A percentile compares a stretch with the other conserved stretches of the same genome.
Conservation (phyloP, 2,797 vertebrate genomes). For the Naso thynnoides region DNA sequence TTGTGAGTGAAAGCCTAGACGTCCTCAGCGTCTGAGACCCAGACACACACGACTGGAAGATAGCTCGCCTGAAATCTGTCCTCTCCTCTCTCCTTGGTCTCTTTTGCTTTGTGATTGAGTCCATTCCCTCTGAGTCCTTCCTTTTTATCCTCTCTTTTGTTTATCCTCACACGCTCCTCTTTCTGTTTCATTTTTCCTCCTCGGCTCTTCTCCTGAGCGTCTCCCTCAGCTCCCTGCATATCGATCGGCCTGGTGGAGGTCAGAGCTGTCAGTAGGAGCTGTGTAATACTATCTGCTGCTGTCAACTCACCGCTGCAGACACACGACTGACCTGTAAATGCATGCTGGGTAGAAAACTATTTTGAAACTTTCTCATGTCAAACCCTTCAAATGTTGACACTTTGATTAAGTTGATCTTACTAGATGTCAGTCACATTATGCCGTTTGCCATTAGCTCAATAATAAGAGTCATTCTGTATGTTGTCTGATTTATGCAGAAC, state of each 20-base stretch:
- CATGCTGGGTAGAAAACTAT: conserved; percentile 71
- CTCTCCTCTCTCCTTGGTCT: conserved; percentile 1
- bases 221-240: conserved; percentile 49
- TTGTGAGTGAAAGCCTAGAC: conserved; percentile 73
- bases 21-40: conserved; percentile 64
- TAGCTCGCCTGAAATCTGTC: conserved; percentile 33
- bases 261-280: conserved; percentile 72
- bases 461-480: conserved; percentile 20
- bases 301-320: conserved; percentile 68
- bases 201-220: not conserved
- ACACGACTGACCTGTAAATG: conserved; percentile 71
- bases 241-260: conserved; percentile 76
- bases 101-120: conserved; percentile 22
- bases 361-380: conserved; percentile 58
- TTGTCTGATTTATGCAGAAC: not conserved
- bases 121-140: not conserved
- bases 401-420: conserved; percentile 44
- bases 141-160: conserved; percentile 17
- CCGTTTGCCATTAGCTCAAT: conserved; percentile 52
- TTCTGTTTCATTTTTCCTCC: conserved; percentile 18
- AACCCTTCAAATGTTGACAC: conserved; percentile 40
- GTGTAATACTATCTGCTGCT: conserved; percentile 80
- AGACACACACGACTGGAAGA: conserved; percentile 67
- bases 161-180: conserved; percentile 14
- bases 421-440: conserved; percentile 37